Evolutionary conservation across 2,888 invertebrate genomes (phyloP).

Genomic region (Pollenia labialis): DNA sequence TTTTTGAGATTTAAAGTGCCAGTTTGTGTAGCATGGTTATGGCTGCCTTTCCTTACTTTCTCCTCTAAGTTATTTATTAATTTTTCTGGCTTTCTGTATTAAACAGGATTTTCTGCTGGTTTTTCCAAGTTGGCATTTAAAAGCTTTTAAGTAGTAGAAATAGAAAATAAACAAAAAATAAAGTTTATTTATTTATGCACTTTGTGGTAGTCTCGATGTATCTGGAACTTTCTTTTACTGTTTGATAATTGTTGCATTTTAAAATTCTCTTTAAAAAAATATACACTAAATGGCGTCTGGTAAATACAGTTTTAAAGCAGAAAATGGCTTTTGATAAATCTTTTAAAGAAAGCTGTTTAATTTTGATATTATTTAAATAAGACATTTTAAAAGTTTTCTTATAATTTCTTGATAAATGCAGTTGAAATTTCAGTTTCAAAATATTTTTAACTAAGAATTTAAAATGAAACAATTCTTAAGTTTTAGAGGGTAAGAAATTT

Average conservation of each 20-base stretch:
- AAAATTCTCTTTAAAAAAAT: slow-evolving; percentile 20
- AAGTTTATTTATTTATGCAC: slow-evolving; percentile 64
- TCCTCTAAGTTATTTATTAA: slow-evolving; percentile 6
- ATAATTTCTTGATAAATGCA: too few relatives aligned
- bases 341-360: too few relatives aligned
- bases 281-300: not conserved
- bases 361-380: too few relatives aligned
- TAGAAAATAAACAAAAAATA: slow-evolving; percentile 42
- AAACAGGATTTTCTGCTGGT: not conserved
- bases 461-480: not conserved
- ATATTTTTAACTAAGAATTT: too few relatives aligned
- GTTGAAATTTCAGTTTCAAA: too few relatives aligned
- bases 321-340: too few relatives aligned
- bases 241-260: slow-evolving; percentile 16
- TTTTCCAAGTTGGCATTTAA: slow-evolving; percentile 18
- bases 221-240: not conserved
- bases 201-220: slow-evolving; percentile 52
- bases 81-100: slow-evolving; percentile 10
- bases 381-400: too few relatives aligned
- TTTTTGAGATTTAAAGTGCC: slow-evolving; percentile 11
- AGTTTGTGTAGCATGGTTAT: slow-evolving; percentile 15
- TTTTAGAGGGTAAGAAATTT: too few relatives aligned
- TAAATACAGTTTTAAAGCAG: not conserved
- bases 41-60: not conserved
- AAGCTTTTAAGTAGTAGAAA: slow-evolving; percentile 52